Evolutionary conservation across 2,797 vertebrate genomes (phyloP).

Genomic region (Setipinna tenuifilis): DNA sequence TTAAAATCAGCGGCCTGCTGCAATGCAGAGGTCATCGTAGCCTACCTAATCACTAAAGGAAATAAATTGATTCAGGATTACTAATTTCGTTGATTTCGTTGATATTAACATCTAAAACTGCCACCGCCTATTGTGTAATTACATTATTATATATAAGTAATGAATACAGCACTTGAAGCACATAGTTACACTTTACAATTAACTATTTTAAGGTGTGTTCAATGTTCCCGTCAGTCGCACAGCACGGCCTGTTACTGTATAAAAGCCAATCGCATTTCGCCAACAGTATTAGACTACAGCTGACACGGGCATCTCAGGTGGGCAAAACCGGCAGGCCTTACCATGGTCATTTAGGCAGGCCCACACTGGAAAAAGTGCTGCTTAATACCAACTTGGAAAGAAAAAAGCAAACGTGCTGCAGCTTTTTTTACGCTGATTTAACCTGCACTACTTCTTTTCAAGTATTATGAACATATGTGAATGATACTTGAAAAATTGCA

Average conservation of each 20-base stretch:
- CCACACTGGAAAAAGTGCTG: no score
- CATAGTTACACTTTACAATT: background rate
- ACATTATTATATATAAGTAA: no score
- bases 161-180: background rate
- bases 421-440: no score
- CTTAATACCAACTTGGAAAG: no score
- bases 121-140: no score
- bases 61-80: background rate
- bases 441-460: no score
- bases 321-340: background rate
- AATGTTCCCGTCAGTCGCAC: background rate
- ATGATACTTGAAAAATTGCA: no score
- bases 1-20: background rate
- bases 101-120: background rate
- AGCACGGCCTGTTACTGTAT: background rate
- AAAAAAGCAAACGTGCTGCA: no score
- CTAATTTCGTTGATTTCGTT: background rate
- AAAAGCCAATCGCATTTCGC: background rate
- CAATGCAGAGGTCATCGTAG: background rate
- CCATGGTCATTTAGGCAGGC: background rate
- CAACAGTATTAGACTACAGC: background rate
- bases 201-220: background rate
- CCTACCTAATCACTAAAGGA: background rate
- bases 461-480: no score
- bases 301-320: background rate